Evolutionary conservation across 2,888 invertebrate species (phyloP), one percentile per base, ranked within the genome.

Genomic region (Tortrix viridana): DNA sequence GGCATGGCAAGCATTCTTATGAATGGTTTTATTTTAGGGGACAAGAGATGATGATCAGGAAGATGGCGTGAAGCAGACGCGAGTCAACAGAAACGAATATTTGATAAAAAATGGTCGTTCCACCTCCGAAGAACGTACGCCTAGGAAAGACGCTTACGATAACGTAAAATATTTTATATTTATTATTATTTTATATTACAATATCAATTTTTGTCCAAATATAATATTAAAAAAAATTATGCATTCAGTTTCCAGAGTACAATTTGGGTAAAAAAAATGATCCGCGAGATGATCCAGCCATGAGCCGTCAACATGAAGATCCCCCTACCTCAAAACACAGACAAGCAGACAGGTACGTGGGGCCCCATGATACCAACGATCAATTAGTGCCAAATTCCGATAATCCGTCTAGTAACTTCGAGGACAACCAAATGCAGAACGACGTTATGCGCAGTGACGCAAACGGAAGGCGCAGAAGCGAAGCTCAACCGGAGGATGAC

Each of bases 231-330:
- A 4, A 48, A 26, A 5, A 16, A 41, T 37, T 37, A 50, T 32
- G 44, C 61, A 60, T 57, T 54, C 59, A 85, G 85, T 68, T 76
- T 72, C 68, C 79, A 71, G 80, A 77, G 22, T 70, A 69, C 32
- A 77, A 77, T 63, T 53, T 64, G 22, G 68, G 60, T n/a, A 71
- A 60, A 46, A 72, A 63, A 67, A 72, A 73, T 49, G 74, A 77
- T 14, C 49, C 60, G n/a, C 73, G 70, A 12, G 71, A 77, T 54
- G 75, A 79, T 1, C 70, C 67, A 5, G 63, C 68, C 16, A 23
- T 62, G 0, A 47, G 48, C 4, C 60, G 65, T n/a, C 71, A 74
- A 23, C 70, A 71, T n/a, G 47, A 55, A 38, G 32, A 12, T 12
- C 68, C 65, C 60, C 50, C 69, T 22, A 12, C 48, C 12, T 50